Evolutionary conservation across 2,888 invertebrate genomes (phyloP).

Genomic region (Euclidia mi): DNA sequence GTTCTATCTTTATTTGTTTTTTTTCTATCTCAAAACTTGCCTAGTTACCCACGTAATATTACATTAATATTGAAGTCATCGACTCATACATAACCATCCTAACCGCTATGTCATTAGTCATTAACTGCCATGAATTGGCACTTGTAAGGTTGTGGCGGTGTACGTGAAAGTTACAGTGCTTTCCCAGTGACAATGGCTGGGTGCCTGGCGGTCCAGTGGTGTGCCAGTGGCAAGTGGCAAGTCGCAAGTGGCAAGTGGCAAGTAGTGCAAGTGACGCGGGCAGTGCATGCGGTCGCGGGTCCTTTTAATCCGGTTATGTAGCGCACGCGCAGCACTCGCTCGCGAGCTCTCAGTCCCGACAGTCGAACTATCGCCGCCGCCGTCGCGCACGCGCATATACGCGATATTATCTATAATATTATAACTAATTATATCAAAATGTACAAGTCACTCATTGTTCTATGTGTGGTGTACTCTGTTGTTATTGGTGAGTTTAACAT

Average conservation of each 20-base stretch:
- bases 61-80: no score
- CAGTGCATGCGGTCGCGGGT: conserved; percentile 64
- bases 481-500: conserved; percentile 77
- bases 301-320: conserved; percentile 81
- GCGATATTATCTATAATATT: conserved; percentile 50
- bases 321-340: conserved; percentile 80
- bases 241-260: conserved; percentile 30
- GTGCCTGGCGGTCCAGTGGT: conserved; percentile 34
- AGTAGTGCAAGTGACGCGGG: conserved; percentile 48
- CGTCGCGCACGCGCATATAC: conserved; percentile 51
- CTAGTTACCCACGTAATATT: no score
- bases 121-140: no score
- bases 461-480: conserved; percentile 79
- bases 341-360: conserved; percentile 72
- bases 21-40: no score
- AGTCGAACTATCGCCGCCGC: no score
- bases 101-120: no score
- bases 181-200: no score
- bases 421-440: conserved; percentile 60
- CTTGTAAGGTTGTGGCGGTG: no score
- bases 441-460: conserved; percentile 77
- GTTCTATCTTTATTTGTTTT: no score
- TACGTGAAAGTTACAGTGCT: no score
- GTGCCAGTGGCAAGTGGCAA: conserved; percentile 30
- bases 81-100: no score